Percentiles rank a stretch among this genome's conserved stretches.
Evolutionary conservation across 2,113 vertebrate genomes (phyloP).

Genomic region (Eulemur rufifrons): DNA sequence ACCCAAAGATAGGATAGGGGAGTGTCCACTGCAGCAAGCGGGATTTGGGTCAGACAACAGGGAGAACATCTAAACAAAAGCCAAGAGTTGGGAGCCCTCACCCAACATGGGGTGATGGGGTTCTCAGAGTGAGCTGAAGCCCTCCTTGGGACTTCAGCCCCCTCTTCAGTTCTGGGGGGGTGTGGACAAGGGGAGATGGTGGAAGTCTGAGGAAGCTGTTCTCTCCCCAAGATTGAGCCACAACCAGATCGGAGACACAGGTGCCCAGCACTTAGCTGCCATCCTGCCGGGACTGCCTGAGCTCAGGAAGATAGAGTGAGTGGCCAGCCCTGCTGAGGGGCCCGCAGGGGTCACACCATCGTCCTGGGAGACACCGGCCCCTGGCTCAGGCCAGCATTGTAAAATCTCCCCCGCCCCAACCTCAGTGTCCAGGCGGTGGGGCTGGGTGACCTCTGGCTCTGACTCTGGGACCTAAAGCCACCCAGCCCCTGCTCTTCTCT

Average conservation of each 20-base stretch:
- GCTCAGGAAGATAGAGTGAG: conserved; percentile 89
- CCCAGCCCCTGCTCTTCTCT: background rate
- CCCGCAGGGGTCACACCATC: fast-evolving
- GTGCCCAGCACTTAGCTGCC: conserved; percentile 82
- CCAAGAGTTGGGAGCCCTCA: background rate
- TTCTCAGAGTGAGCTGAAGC: background rate
- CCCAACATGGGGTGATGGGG: fast-evolving
- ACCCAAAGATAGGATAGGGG: background rate
- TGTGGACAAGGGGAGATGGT: too few species aligned
- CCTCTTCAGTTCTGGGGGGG: background rate
- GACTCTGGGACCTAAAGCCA: background rate
- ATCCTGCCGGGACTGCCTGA: conserved; percentile 83
- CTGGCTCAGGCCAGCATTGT: too few species aligned
- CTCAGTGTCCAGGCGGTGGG: background rate
- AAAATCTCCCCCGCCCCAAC: background rate
- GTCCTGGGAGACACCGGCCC: background rate
- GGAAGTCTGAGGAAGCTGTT: background rate
- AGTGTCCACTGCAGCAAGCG: background rate
- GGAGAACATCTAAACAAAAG: background rate
- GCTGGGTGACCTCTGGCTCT: background rate
- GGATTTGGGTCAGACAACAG: background rate
- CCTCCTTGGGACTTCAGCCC: background rate
- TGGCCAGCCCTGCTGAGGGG: background rate
- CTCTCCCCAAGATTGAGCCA: conserved; percentile 86
- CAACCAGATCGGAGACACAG: conserved; percentile 86